Conservation (phyloP, 53 echinoderm and acorn worm genomes). For the Echinarachnius parma region DNA sequence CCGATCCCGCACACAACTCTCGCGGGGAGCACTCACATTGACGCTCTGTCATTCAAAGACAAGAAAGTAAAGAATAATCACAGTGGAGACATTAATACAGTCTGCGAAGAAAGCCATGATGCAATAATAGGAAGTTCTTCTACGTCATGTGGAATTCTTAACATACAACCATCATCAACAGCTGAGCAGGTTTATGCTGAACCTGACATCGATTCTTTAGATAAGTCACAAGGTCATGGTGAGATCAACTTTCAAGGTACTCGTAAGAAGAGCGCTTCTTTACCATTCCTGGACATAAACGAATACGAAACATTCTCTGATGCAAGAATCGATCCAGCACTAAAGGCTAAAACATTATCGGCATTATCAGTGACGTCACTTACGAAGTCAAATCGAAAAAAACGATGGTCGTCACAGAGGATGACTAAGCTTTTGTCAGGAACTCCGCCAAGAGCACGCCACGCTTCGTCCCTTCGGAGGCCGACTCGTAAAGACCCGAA, state of each 20-base stretch:
- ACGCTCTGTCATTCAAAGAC: conserved; percentile 31
- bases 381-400: not conserved
- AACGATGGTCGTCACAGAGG: conserved; percentile 26
- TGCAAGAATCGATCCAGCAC: no score
- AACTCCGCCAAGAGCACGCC: conserved; percentile 18
- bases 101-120: not conserved
- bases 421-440: conserved; percentile 6
- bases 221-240: not conserved
- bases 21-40: conserved; percentile 6
- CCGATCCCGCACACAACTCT: conserved; percentile 7
- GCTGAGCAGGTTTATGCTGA: conserved; percentile 28
- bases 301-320: conserved; percentile 34
- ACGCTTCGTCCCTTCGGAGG: conserved; percentile 12
- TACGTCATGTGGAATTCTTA: conserved; percentile 7
- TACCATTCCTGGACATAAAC: conserved; percentile 17
- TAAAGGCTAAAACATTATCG: conserved; percentile 23
- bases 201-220: conserved; percentile 10
- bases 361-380: conserved; percentile 5
- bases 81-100: not conserved
- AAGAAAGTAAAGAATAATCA: conserved; percentile 9
- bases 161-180: not conserved
- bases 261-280: no score
- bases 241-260: no score
- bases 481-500: not conserved
- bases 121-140: not conserved